Percentiles rank a stretch among this genome's conserved stretches.
phyloP scores from a whole-genome alignment of 2,888 invertebrate species.

The Scaptomyza parva region DNA sequence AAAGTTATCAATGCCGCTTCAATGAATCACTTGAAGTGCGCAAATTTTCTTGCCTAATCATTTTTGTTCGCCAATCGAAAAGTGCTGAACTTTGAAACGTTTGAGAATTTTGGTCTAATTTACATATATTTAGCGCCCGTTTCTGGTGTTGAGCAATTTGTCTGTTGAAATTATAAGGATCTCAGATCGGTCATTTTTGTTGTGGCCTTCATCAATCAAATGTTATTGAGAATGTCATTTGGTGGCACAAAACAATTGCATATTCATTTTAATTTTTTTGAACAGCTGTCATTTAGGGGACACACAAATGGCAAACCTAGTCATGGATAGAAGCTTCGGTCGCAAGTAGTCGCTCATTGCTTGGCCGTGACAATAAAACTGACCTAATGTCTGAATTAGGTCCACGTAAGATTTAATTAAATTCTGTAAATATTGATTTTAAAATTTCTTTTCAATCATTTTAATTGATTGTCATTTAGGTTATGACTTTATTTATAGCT shows the following conservation, averaged over 20 bases:
- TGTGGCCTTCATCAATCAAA: conserved; percentile 68
- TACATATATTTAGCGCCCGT: conserved; percentile 45
- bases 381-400: conserved; percentile 7
- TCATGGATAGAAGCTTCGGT: conserved; percentile 48
- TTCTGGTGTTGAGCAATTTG: conserved; percentile 49
- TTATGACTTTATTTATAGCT: too few relatives aligned
- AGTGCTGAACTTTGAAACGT: conserved; percentile 17
- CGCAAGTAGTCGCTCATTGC: conserved; percentile 19
- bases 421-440: neutral
- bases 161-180: conserved; percentile 71
- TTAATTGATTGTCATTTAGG: too few relatives aligned
- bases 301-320: conserved; percentile 73
- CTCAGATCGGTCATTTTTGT: conserved; percentile 32
- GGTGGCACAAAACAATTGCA: conserved; percentile 65
- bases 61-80: conserved; percentile 27
- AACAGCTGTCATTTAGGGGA: conserved; percentile 71
- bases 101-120: conserved; percentile 34
- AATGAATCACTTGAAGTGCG: conserved; percentile 73
- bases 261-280: conserved; percentile 80
- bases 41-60: conserved; percentile 51
- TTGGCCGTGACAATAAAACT: conserved; percentile 30
- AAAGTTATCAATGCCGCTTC: conserved; percentile 66
- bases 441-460: too few relatives aligned
- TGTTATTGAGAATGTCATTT: conserved; percentile 46
- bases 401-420: neutral